Base-by-base conservation (phyloP, 2,888 invertebrate species). In the Sesia apiformis region DNA sequence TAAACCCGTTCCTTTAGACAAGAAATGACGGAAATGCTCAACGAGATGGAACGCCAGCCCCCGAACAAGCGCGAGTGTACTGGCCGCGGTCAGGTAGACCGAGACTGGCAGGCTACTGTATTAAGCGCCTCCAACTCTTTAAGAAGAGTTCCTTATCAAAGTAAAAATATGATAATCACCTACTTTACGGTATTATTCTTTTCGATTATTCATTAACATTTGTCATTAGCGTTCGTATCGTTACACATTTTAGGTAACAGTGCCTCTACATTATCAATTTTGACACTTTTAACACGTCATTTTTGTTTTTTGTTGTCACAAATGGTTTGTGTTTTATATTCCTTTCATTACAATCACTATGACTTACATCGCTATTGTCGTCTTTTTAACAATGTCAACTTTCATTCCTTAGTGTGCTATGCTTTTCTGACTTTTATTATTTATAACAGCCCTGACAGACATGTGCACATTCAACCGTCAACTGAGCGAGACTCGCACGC, bases 391-490 rank as follows among this genome's bases (percentile, higher is more conserved):
- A 23, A 23, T 23, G 1, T 23, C 23, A 23, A 23, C 23, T 23
- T 23, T 23, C 23, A 23, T 23, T 23, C 23, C 23, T 23, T 23
- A 1, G 23, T 23, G 1, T 23, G 1, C 2, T 23, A 23, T 23
- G 23, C 23, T 23, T 23, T 23, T 23, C 23, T 23, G 23, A 23
- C 23, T 23, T 23, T 23, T 23, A 2, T 23, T 23, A 23, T 23
- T 23, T 23, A 23, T 2, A 23, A 46, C 58, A 88, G 88, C 82
- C 38, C 64, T 69, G 56, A 77, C 76, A 0, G 88, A 88, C 55
- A 73, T 82, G 52, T 81, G 81, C 57, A 61, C 70, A 0, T 78
- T 86, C 55, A 78, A 75, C 58, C 81, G 85, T 3, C 87, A 88
- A 58, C 63, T 89, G 8, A 79, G 83, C 51, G 81, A 76, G 57